Conservation (phyloP, 2,797 vertebrate genomes). For the Brachyalestes nurse region DNA sequence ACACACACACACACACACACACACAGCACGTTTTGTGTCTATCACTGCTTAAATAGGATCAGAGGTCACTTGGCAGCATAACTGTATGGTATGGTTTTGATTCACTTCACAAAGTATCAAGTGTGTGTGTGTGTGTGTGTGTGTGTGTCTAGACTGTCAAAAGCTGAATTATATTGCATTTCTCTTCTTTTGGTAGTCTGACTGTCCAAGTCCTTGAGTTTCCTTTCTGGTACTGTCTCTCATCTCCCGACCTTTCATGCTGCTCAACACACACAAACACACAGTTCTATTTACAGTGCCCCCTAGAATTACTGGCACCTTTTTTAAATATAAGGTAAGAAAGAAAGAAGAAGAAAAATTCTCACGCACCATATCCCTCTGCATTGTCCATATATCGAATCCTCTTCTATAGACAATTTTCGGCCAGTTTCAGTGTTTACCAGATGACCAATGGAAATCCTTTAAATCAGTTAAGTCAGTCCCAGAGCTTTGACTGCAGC, state of each 20-base stretch:
- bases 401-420: no score
- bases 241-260: background rate
- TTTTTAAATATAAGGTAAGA: background rate
- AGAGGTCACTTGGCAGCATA: no score
- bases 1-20: no score
- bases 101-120: background rate
- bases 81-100: background rate
- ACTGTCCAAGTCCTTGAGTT: background rate
- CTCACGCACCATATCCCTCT: no score
- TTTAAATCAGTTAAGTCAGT: no score
- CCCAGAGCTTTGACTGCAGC: no score
- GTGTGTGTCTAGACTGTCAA: conserved; percentile 7
- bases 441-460: no score
- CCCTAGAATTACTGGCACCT: background rate
- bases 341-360: background rate
- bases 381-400: no score
- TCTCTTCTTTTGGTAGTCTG: conserved; percentile 6
- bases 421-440: no score
- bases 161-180: background rate
- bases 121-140: conserved; percentile 1
- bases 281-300: background rate
- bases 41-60: no score
- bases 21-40: no score
- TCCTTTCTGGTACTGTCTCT: background rate
- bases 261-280: background rate